Percentiles rank a stretch among this genome's conserved stretches.
These are phyloP conservation scores for Podarcis cretensis DNA, from an alignment of 2,113 vertebrate species.

Conservation along the genomic window DNA sequence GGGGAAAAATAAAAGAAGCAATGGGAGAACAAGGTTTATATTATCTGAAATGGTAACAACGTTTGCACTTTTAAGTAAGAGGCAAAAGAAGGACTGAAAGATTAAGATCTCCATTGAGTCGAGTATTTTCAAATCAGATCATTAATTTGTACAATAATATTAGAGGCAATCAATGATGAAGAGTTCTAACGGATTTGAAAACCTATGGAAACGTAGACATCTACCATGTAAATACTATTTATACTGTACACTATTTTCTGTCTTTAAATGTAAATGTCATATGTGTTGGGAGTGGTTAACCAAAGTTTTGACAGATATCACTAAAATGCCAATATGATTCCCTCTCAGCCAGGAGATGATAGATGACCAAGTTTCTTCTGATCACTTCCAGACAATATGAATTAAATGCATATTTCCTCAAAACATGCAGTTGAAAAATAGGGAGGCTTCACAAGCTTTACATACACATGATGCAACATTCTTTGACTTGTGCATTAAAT, in stretches of 20 bases:
- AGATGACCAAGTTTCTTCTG: not conserved
- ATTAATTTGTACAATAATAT: too few species aligned
- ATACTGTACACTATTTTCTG: not conserved
- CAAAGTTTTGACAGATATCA: not conserved
- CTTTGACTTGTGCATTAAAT: not conserved
- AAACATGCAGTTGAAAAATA: not conserved
- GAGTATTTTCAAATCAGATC: too few species aligned
- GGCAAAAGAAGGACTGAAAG: too few species aligned
- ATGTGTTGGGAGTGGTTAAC: not conserved
- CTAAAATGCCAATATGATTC: not conserved
- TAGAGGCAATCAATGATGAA: too few species aligned
- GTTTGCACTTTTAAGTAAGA: not conserved
- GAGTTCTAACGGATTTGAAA: too few species aligned
- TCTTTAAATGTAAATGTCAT: conserved; percentile 27
- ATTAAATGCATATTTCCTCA: not conserved
- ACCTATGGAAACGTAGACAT: too few species aligned
- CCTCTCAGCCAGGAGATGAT: too few species aligned
- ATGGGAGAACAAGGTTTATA: not conserved
- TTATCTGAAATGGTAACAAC: not conserved
- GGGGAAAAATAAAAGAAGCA: not conserved
- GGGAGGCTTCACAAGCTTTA: accelerated
- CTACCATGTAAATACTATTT: too few species aligned
- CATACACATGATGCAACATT: not conserved
- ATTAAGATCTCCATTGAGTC: too few species aligned
- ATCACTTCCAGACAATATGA: not conserved